A percentile compares a stretch with the other conserved stretches of the same genome.
Conservation (phyloP, 1,140 invertebrate genomes). For the Zaprionus camerounensis region DNA sequence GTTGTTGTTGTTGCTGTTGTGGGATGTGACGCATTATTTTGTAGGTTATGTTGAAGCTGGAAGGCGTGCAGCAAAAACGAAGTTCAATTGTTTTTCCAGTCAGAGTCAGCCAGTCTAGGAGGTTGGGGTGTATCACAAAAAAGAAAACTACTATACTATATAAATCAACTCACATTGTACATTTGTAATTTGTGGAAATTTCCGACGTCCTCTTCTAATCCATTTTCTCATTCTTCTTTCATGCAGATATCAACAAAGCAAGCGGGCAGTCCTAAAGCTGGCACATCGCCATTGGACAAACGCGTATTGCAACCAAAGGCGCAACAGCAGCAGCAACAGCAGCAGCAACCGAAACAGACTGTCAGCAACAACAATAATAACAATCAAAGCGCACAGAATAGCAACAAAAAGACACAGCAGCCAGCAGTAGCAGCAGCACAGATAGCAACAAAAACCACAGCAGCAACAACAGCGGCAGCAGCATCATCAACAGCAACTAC, state of each 20-base stretch:
- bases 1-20: slow-evolving; percentile 2
- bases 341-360: slow-evolving; percentile 60
- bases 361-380: slow-evolving; percentile 44
- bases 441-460: slow-evolving; percentile 42
- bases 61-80: slow-evolving; percentile 5
- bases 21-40: slow-evolving; percentile 22
- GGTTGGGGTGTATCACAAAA: not conserved
- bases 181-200: slow-evolving; percentile 8
- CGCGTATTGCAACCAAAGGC: slow-evolving; percentile 84
- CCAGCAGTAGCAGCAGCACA: slow-evolving; percentile 53
- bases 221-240: slow-evolving; percentile 14
- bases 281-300: slow-evolving; percentile 83
- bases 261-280: slow-evolving; percentile 74
- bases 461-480: slow-evolving; percentile 42
- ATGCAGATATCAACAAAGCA: slow-evolving; percentile 83
- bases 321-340: slow-evolving; percentile 78
- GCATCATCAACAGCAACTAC: slow-evolving; percentile 24
- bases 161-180: not conserved
- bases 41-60: slow-evolving; percentile 41
- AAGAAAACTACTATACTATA: not conserved
- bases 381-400: slow-evolving; percentile 52
- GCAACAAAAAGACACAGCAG: slow-evolving; percentile 64
- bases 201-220: not conserved
- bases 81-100: slow-evolving; percentile 67
- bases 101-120: not conserved